Evolutionary conservation across 2,113 vertebrate genomes (phyloP).

Genomic region (Uria aalge): DNA sequence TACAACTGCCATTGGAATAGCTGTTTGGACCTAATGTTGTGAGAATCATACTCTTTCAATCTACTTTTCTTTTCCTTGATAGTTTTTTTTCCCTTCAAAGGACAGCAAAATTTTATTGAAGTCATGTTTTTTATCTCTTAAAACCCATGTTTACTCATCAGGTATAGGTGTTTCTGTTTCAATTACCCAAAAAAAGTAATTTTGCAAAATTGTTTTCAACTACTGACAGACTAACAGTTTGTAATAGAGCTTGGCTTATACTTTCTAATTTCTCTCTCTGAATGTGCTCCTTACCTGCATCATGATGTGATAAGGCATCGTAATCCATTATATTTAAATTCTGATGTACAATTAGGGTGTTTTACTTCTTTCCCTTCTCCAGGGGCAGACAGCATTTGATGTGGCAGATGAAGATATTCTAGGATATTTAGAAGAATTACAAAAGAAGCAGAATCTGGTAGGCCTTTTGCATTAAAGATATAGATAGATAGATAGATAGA

Average conservation of each 20-base stretch:
- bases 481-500: not conserved
- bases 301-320: not conserved
- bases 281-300: not conserved
- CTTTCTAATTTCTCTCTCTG: not conserved
- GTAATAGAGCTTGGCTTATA: not conserved
- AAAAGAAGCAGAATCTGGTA: conserved; percentile 98
- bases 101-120: not conserved
- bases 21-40: not conserved
- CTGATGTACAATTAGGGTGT: not conserved
- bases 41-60: not conserved
- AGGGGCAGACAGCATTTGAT: conserved; percentile 98
- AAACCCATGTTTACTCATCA: not conserved
- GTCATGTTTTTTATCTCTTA: not conserved
- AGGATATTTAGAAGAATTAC: conserved; percentile 95
- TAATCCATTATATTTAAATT: not conserved
- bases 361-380: conserved; percentile 18
- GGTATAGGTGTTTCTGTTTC: not conserved
- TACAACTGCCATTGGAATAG: not conserved
- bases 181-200: not conserved
- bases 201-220: not conserved
- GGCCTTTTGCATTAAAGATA: not conserved
- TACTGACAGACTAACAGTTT: conserved; percentile 36
- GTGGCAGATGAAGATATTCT: conserved; percentile 98
- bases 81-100: not conserved
- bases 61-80: not conserved